Conservation (phyloP, 2,888 invertebrate species). For the Ophonus ardosiacus region DNA sequence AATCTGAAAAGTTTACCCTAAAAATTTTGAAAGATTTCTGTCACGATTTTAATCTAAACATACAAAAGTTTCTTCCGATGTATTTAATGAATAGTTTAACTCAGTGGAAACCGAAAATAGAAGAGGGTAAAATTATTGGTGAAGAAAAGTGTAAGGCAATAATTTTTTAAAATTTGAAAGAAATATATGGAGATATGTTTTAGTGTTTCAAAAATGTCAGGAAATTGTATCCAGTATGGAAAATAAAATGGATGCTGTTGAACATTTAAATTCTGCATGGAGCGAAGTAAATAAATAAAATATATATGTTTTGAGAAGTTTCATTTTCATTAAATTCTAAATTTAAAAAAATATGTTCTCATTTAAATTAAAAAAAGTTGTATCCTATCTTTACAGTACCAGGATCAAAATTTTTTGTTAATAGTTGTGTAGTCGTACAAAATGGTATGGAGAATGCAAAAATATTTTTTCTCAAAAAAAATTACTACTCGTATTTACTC, state of each 20-base stretch:
- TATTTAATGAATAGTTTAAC: slow-evolving; percentile 73
- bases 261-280: slow-evolving; percentile 70
- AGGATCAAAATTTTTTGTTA: too few species aligned
- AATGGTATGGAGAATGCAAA: too few species aligned
- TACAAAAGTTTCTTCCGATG: slow-evolving; percentile 72
- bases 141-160: slow-evolving; percentile 66
- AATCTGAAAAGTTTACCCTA: slow-evolving; percentile 67
- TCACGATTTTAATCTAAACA: slow-evolving; percentile 74
- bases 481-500: too few species aligned
- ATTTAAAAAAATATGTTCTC: too few species aligned
- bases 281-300: slow-evolving; percentile 67
- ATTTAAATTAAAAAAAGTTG: too few species aligned
- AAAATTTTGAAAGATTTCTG: slow-evolving; percentile 75
- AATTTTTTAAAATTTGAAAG: background rate
- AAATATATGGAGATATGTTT: slow-evolving; percentile 5
- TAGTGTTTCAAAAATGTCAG: slow-evolving; percentile 71
- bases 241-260: slow-evolving; percentile 70
- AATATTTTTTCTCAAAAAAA: too few species aligned
- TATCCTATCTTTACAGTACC: too few species aligned
- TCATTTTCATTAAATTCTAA: too few species aligned
- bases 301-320: too few species aligned
- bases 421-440: too few species aligned
- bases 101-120: slow-evolving; percentile 75
- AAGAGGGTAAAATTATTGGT: slow-evolving; percentile 68
- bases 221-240: slow-evolving; percentile 71